Evolutionary conservation across 2,888 invertebrate genomes (phyloP), one percentile per base, ranked within the genome.

Genomic region (Dermolepida albohirtum): DNA sequence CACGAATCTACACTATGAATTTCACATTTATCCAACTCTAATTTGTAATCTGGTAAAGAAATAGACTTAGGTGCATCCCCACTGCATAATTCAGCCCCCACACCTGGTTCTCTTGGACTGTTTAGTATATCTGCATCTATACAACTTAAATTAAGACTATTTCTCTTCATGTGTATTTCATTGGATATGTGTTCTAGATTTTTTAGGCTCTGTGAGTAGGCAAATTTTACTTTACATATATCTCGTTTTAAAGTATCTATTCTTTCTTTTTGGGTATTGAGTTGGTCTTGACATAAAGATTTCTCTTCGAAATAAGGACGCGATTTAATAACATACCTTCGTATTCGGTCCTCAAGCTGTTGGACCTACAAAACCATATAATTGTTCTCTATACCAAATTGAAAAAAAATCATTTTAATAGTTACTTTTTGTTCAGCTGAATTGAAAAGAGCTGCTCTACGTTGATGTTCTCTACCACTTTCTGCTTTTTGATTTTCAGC

Each of bases 251-350:
- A 85, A 73, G 89, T 89, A 76, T 93, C 92, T 14, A 96, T 94
- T 77, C 93, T 89, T 73, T 89, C 89, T 80, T 95, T 96, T 80
- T 96, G 95, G 2, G 93, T 91, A 77, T 92, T 91, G 66, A 96
- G 82, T 80, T 95, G 94, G 76, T 92, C 91, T 80, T 96, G 93
- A 75, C 95, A 94, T 11, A 93, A 87, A 78, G 91, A 89, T 84
- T 95, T 96, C 81, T 95, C 92, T 72, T 97, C 96, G 79, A 97
- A 97, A 82, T 97, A 97, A 0, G 93, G 89, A 67, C 95, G 89
- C 1, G 97, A 93, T 82, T 95, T 96, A 41, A 90, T 87, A 62
- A 97, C 95, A 78, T 90, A 92, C 64, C 92, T 89, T 74, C 91
- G 91, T 66, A 94, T 87, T 76, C 92, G 92, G 74, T 95, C 94